A percentile compares a stretch with the other conserved stretches of the same genome.
These are phyloP conservation scores for Stegophylla sp. DNA, from an alignment of 2,888 invertebrate species.

Conservation along the genomic window DNA sequence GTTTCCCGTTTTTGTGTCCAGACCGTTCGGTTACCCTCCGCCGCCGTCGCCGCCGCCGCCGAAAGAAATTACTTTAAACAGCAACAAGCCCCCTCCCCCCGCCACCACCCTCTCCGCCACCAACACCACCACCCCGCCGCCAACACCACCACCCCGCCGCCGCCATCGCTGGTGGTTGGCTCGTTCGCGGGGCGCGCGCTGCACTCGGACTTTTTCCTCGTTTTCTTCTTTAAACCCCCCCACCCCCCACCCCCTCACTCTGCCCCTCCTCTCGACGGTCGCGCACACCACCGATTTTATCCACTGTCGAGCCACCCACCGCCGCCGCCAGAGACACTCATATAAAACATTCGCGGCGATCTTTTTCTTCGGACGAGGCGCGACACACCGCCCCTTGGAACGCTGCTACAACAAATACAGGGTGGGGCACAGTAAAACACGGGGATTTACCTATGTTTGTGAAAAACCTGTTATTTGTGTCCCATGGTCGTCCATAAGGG, in stretches of 20 bases:
- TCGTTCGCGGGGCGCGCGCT: constrained; percentile 30
- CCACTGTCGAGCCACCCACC: background rate
- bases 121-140: background rate
- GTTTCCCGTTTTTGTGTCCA: constrained; percentile 58
- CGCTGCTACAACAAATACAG: no score
- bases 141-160: background rate
- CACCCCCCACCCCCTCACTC: background rate
- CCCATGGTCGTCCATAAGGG: no score
- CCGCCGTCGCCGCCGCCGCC: constrained; percentile 4
- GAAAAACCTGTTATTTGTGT: no score
- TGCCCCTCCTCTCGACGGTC: background rate
- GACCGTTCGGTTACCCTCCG: constrained; percentile 45
- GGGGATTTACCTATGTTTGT: no score
- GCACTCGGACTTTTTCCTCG: constrained; percentile 51
- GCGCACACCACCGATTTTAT: background rate
- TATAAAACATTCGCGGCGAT: background rate
- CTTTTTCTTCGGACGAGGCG: no score
- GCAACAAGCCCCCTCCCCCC: constrained; percentile 32
- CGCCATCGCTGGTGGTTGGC: constrained; percentile 6
- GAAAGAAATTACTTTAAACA: constrained; percentile 56
- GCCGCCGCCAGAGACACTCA: background rate
- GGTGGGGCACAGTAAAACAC: no score
- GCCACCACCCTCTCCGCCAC: no score
- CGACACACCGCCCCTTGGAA: no score
- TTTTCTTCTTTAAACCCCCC: constrained; percentile 28